phyloP scores from a whole-genome alignment of 2,113 vertebrate genomes.

The Sitta europaea region DNA sequence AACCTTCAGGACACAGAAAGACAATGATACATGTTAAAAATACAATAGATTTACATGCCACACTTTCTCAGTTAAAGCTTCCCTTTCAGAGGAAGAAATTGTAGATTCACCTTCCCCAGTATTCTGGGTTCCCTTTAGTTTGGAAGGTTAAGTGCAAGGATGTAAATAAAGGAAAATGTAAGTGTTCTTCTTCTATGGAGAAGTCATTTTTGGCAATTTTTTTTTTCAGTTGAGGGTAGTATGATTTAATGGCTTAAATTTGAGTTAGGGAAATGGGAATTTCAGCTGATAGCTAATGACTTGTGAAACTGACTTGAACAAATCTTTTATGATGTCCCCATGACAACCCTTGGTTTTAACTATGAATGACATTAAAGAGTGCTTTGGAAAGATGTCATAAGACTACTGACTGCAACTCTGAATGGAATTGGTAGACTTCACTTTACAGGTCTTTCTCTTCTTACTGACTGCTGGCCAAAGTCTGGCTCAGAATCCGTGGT shows the following conservation, averaged over 20 bases:
- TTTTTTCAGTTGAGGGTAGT: neutral
- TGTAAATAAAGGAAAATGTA: neutral
- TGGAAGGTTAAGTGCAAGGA: neutral
- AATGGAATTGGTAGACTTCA: neutral
- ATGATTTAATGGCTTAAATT: neutral
- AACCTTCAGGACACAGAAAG: neutral
- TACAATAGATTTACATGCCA: neutral
- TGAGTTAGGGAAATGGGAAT: neutral
- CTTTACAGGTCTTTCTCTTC: neutral
- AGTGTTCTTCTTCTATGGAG: neutral
- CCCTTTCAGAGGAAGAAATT: neutral
- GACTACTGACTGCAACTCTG: neutral
- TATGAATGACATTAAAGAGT: neutral
- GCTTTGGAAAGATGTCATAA: neutral
- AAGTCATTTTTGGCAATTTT: neutral
- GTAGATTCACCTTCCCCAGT: neutral
- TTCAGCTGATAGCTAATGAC: neutral
- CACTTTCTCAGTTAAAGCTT: neutral
- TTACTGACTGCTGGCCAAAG: neutral
- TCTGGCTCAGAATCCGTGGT: neutral
- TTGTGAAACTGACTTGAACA: conserved; percentile 1
- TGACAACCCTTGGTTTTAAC: neutral
- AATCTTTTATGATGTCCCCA: neutral
- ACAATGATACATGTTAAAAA: neutral
- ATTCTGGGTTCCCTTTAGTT: neutral